These are phyloP conservation scores for Amazonetta brasiliensis DNA, from an alignment of 2,797 vertebrate genomes.

Conservation along the genomic window DNA sequence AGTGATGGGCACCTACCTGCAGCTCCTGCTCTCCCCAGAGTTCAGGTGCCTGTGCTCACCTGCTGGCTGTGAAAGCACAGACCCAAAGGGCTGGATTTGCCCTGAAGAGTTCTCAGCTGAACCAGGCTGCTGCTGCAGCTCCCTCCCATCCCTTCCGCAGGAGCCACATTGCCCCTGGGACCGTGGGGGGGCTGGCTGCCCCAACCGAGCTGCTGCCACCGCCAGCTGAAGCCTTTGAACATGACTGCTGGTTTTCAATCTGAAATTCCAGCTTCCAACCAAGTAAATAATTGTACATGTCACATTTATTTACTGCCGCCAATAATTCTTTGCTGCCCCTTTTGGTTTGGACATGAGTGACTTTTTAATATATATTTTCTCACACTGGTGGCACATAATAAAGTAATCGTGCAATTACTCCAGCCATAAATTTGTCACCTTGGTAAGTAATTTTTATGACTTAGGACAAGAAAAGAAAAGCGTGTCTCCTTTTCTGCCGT, in stretches of 20 bases:
- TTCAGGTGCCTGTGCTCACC: not conserved
- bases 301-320: conserved; percentile 39
- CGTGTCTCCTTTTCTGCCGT: not conserved
- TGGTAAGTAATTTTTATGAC: conserved; percentile 25
- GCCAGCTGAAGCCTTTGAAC: not conserved
- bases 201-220: not conserved
- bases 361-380: conserved; percentile 49
- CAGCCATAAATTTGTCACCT: conserved; percentile 63
- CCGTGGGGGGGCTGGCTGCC: rapidly evolving
- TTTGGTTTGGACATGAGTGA: conserved; percentile 13
- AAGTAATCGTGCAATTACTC: conserved; percentile 62
- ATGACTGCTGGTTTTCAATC: not conserved
- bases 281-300: not conserved
- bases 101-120: not conserved
- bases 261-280: not conserved
- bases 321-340: conserved; percentile 13
- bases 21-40: not conserved
- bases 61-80: not conserved
- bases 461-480: not conserved
- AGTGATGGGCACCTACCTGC: not conserved
- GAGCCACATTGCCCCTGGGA: rapidly evolving
- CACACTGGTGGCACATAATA: conserved; percentile 50
- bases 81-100: not conserved
- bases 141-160: too few species aligned
- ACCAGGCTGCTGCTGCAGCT: not conserved